Evolutionary conservation across 2,113 vertebrate genomes (phyloP).

Genomic region (Sialia sialis): DNA sequence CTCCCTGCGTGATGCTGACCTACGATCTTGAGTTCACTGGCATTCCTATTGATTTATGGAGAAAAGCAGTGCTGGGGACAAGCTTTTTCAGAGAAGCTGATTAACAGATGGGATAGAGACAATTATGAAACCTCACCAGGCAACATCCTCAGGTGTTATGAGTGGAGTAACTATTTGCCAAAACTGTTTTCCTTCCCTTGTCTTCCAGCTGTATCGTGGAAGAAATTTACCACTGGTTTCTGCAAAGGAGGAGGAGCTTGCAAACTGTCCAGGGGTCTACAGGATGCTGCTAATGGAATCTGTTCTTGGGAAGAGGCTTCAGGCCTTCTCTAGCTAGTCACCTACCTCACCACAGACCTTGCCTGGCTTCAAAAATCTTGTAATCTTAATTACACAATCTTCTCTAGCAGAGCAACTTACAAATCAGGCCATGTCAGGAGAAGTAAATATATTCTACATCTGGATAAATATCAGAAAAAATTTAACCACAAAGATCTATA

Average conservation of each 20-base stretch:
- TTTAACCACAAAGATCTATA: not conserved
- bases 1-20: not conserved
- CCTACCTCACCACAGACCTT: not conserved
- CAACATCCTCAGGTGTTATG: not conserved
- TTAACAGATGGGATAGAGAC: not conserved
- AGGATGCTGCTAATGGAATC: not conserved
- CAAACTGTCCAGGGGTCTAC: not conserved
- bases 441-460: not conserved
- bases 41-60: not conserved
- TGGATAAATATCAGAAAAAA: not conserved
- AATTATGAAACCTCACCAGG: not conserved
- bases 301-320: not conserved
- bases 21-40: not conserved
- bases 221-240: not conserved
- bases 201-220: not conserved
- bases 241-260: not conserved
- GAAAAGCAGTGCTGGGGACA: fast-evolving
- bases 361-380: not conserved
- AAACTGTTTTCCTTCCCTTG: not conserved
- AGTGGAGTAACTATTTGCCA: not conserved
- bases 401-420: not conserved
- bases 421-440: not conserved
- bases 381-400: not conserved
- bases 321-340: not conserved
- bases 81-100: not conserved